Evolutionary conservation across 2,113 vertebrate genomes (phyloP).

Genomic region (Thomomys bottae): DNA sequence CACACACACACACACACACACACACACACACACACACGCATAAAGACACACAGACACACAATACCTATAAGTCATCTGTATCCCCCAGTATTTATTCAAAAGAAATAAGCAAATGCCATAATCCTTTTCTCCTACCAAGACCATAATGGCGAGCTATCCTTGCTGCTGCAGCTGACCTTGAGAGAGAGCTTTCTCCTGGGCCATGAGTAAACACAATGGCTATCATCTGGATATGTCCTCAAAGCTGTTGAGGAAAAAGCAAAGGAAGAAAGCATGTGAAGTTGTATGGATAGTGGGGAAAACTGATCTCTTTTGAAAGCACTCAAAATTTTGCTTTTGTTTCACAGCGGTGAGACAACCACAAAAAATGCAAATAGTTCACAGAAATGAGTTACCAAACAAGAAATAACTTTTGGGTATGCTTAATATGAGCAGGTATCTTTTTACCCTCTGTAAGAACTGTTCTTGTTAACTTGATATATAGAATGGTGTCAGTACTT

Average conservation of each 20-base stretch:
- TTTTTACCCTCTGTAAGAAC: neutral
- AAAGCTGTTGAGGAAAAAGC: too few relatives aligned
- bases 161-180: neutral
- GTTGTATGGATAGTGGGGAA: neutral
- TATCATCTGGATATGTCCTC: too few relatives aligned
- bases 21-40: too few relatives aligned
- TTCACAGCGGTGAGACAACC: neutral
- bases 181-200: neutral
- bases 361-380: neutral
- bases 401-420: neutral
- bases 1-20: too few relatives aligned
- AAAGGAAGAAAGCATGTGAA: neutral
- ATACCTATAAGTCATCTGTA: too few relatives aligned
- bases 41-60: too few relatives aligned
- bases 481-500: neutral
- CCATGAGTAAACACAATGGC: neutral
- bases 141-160: neutral
- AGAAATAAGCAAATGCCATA: neutral
- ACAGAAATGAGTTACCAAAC: neutral
- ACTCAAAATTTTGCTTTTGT: neutral
- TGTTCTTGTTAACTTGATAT: conserved; percentile 33
- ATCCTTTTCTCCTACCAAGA: neutral
- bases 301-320: neutral
- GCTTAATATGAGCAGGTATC: neutral
- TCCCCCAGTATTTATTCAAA: neutral